phyloP scores from a whole-genome alignment of 2,797 vertebrate species.

The Simalia tracyae region DNA sequence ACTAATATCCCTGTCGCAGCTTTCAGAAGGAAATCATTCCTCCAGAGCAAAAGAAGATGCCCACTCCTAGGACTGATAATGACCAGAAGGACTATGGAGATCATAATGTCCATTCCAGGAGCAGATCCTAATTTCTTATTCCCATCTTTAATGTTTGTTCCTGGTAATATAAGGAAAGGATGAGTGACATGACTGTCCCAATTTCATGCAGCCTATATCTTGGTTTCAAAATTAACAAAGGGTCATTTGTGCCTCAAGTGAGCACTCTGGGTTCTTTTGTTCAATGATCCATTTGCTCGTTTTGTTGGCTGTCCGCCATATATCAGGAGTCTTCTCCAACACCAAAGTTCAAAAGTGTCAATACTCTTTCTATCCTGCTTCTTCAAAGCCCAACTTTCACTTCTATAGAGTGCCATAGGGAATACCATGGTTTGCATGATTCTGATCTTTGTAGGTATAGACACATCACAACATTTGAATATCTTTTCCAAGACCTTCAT shows the following conservation, averaged over 20 bases:
- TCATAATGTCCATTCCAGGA: too few relatives aligned
- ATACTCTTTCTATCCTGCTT: neutral
- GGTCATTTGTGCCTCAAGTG: neutral
- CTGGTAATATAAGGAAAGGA: too few relatives aligned
- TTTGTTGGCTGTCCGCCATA: neutral
- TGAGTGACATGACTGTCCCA: too few relatives aligned
- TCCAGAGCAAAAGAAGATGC: too few relatives aligned
- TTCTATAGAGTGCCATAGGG: neutral
- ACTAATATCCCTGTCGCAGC: too few relatives aligned
- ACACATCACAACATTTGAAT: neutral
- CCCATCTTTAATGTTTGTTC: too few relatives aligned
- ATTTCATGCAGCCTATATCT: too few relatives aligned
- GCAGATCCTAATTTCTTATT: too few relatives aligned
- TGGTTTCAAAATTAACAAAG: neutral
- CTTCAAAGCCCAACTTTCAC: neutral
- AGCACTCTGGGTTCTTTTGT: neutral
- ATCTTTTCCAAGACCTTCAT: neutral
- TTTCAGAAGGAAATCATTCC: too few relatives aligned
- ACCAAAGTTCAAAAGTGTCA: neutral
- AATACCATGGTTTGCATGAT: neutral
- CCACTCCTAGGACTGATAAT: too few relatives aligned
- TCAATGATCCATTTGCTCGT: neutral
- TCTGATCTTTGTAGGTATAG: neutral
- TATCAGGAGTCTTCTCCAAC: neutral
- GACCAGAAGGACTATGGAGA: too few relatives aligned